phyloP scores from a whole-genome alignment of 2,797 vertebrate species.

The Lepilemur ruficaudatus region DNA sequence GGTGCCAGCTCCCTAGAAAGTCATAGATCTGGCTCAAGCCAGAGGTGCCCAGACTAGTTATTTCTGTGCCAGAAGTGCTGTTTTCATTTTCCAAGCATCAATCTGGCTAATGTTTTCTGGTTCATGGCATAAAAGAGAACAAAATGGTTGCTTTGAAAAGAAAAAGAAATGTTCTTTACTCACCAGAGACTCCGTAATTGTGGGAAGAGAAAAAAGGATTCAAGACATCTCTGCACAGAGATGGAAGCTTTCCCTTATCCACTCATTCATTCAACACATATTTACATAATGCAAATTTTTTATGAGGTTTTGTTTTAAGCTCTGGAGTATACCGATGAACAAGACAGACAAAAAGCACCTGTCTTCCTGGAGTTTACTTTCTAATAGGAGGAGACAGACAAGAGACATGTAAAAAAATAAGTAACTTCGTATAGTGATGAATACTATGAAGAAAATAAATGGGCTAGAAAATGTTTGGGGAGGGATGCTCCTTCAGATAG shows the following conservation, averaged over 20 bases:
- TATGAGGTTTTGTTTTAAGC: not conserved
- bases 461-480: not conserved
- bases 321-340: not conserved
- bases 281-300: not conserved
- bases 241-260: not conserved
- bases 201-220: not conserved
- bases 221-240: not conserved
- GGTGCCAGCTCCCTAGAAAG: conserved; percentile 79
- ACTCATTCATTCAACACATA: not conserved
- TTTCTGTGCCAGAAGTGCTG: conserved; percentile 70
- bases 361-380: conserved; percentile 21
- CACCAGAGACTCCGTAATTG: not conserved
- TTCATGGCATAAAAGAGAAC: conserved; percentile 42
- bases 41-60: conserved; percentile 68
- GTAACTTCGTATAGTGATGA: not conserved
- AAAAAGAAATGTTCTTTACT: not conserved
- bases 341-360: not conserved
- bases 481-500: not conserved
- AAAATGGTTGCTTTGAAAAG: conserved; percentile 49
- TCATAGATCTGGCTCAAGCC: conserved; percentile 71
- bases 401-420: not conserved
- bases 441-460: not conserved
- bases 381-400: not conserved
- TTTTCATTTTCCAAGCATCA: conserved; percentile 66
- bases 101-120: conserved; percentile 61